Evolutionary conservation across 2,113 vertebrate genomes (phyloP).

Genomic region (Megaceryle torquata): DNA sequence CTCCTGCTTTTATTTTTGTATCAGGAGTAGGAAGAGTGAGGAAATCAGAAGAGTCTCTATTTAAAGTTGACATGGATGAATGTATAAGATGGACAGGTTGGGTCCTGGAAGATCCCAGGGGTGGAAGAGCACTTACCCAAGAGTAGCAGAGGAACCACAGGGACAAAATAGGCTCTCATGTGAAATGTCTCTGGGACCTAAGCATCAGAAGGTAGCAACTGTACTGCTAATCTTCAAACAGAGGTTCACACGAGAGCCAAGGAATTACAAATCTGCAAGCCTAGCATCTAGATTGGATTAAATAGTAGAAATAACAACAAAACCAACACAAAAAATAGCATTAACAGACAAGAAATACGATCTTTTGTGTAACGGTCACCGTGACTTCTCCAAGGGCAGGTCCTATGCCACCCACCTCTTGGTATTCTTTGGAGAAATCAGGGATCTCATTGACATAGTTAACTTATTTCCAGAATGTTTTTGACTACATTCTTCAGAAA

Average conservation of each 20-base stretch:
- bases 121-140: background rate
- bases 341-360: background rate
- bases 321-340: background rate
- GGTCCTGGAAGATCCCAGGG: background rate
- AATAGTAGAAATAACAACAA: background rate
- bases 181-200: background rate
- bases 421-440: background rate
- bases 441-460: background rate
- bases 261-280: background rate
- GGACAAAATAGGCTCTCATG: background rate
- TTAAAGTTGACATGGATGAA: background rate
- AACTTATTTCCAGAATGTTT: background rate
- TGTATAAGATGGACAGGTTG: background rate
- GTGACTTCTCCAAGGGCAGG: background rate
- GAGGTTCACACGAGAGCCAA: background rate
- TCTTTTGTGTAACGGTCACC: background rate
- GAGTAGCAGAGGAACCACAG: background rate
- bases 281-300: background rate
- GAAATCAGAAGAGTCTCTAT: background rate
- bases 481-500: background rate
- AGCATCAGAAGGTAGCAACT: background rate
- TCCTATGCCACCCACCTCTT: background rate
- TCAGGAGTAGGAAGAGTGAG: background rate
- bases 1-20: background rate
- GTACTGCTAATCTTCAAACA: background rate